These are phyloP conservation scores for Pangasius mekongensis DNA, from an alignment of 2,797 vertebrate species.

Conservation along the genomic window DNA sequence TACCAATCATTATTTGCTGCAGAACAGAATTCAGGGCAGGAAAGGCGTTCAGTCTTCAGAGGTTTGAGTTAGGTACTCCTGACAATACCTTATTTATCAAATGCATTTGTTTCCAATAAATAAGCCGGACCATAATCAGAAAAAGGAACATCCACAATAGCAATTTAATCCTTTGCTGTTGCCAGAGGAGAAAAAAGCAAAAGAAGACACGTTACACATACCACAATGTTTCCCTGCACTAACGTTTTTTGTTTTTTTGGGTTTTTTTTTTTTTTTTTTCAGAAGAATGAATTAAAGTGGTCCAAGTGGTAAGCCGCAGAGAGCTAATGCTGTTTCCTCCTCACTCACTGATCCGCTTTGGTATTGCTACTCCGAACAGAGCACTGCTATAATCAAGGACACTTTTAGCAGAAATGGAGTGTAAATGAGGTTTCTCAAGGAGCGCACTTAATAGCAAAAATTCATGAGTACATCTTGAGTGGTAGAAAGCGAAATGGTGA, in stretches of 20 bases:
- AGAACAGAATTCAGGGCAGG: background rate
- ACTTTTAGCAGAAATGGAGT: constrained; percentile 35
- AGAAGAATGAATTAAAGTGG: constrained; percentile 6
- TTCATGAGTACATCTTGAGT: constrained; percentile 13
- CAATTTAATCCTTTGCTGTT: background rate
- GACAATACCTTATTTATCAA: background rate
- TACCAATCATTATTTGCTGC: background rate
- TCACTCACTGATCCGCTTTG: constrained; percentile 11
- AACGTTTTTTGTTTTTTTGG: too few species aligned
- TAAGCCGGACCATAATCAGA: background rate
- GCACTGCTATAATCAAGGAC: constrained; percentile 21
- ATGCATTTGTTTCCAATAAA: background rate
- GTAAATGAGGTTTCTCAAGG: constrained; percentile 35
- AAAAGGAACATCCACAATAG: background rate
- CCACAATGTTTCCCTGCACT: background rate
- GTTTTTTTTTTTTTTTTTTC: background rate
- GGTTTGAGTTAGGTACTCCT: background rate
- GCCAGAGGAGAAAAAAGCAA: background rate
- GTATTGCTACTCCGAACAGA: background rate
- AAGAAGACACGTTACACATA: background rate
- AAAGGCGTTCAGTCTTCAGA: background rate
- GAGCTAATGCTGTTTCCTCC: constrained; percentile 12
- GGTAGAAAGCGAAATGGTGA: constrained; percentile 1
- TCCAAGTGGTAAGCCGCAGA: background rate
- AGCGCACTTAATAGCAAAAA: constrained; percentile 23